Percentiles rank a stretch among this genome's conserved stretches.
Conservation (phyloP, 2,113 vertebrate species). For the Megalops atlanticus region DNA sequence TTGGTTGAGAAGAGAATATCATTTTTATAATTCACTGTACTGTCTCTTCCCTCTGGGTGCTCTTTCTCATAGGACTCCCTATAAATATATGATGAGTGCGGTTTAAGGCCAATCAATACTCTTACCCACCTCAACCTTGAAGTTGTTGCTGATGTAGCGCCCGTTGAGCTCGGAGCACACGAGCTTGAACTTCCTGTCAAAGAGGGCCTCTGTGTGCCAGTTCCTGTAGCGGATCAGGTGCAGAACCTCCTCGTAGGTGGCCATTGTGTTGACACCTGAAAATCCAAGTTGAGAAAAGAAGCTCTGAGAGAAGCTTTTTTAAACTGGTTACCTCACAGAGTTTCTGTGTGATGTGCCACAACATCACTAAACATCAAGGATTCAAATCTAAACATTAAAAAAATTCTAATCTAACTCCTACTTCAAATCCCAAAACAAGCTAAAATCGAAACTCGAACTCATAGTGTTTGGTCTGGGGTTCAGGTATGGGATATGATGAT, state of each 20-base stretch:
- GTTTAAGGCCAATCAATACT: not conserved
- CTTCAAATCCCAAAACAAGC: not conserved
- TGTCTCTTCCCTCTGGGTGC: too few relatives aligned
- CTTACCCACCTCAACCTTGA: conserved; percentile 86
- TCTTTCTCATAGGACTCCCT: not conserved
- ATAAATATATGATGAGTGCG: not conserved
- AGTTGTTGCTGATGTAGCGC: conserved; percentile 94
- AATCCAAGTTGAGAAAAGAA: conserved; percentile 4
- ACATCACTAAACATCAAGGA: too few relatives aligned
- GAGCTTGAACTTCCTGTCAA: conserved; percentile 92
- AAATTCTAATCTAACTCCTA: not conserved
- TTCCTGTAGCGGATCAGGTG: conserved; percentile 90
- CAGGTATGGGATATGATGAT: too few relatives aligned
- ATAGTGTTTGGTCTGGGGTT: too few relatives aligned
- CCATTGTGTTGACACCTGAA: conserved; percentile 91
- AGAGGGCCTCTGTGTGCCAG: conserved; percentile 85
- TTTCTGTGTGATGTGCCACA: not conserved
- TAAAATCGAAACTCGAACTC: not conserved
- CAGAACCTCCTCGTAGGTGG: conserved; percentile 88
- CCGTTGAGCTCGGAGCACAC: conserved; percentile 94
- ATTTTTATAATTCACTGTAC: too few relatives aligned
- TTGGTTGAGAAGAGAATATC: too few relatives aligned
- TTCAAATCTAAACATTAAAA: not conserved
- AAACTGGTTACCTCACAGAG: not conserved
- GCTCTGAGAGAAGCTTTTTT: not conserved